These are phyloP conservation scores for Festucalex cinctus DNA, from an alignment of 2,113 vertebrate species.

Conservation along the genomic window DNA sequence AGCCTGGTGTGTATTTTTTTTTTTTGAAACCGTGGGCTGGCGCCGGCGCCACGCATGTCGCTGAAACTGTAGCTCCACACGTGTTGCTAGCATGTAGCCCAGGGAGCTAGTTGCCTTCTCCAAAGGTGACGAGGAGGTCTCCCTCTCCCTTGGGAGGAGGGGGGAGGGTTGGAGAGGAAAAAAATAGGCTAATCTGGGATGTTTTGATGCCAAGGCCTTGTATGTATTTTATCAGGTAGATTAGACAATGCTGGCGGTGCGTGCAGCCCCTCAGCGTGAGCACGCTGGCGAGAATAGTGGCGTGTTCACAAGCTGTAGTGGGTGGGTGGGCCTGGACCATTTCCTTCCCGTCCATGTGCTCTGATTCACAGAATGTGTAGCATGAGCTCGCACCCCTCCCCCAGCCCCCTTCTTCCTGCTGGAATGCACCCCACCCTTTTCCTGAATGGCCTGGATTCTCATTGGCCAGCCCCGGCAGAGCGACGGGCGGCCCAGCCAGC, in stretches of 20 bases:
- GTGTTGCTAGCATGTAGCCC: constrained; percentile 51
- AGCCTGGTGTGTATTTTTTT: constrained; percentile 34
- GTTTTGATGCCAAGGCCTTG: constrained; percentile 49
- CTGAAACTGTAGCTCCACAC: constrained; percentile 46
- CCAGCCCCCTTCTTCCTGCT: constrained; percentile 63
- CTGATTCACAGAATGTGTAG: constrained; percentile 73
- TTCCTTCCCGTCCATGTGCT: constrained; percentile 59
- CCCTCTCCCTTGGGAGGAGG: constrained; percentile 7
- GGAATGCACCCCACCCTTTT: constrained; percentile 73
- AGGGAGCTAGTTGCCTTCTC: constrained; percentile 26
- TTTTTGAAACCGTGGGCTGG: constrained; percentile 40
- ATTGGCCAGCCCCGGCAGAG: constrained; percentile 50
- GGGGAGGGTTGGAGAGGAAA: constrained; percentile 18
- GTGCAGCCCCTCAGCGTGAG: constrained; percentile 1
- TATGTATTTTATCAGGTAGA: constrained; percentile 48
- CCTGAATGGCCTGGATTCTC: constrained; percentile 68
- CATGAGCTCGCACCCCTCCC: constrained; percentile 61
- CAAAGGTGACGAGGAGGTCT: constrained; percentile 47
- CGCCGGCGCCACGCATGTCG: constrained; percentile 36
- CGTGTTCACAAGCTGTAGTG: constrained; percentile 43
- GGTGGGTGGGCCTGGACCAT: constrained; percentile 52
- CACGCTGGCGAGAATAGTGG: constrained; percentile 26
- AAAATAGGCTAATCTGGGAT: constrained; percentile 18
- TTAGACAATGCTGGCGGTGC: constrained; percentile 29
- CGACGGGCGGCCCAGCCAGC: constrained; percentile 48